Percentiles rank a stretch among this genome's conserved stretches.
These are phyloP conservation scores for Drymodes brunneopygia DNA, from an alignment of 2,113 vertebrate genomes.

Conservation along the genomic window DNA sequence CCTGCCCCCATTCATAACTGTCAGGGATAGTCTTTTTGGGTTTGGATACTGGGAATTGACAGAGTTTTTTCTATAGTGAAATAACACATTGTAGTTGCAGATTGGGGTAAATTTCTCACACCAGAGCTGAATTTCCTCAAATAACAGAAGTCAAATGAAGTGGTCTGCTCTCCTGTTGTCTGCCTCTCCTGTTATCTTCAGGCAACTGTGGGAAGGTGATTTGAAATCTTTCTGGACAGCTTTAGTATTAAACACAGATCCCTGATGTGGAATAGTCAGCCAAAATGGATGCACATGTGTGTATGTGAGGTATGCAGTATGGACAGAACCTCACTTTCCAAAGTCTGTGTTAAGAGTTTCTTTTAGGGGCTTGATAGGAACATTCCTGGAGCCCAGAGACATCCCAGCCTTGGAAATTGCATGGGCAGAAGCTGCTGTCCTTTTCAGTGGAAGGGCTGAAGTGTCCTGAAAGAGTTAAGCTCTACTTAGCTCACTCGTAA, in stretches of 20 bases:
- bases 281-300: accelerated
- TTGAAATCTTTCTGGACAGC: not conserved
- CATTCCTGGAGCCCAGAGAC: not conserved
- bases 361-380: not conserved
- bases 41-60: not conserved
- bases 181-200: not conserved
- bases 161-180: not conserved
- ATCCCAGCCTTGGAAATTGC: not conserved
- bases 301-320: not conserved
- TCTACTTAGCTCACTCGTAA: slow-evolving; percentile 74
- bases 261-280: not conserved
- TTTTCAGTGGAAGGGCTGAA: slow-evolving; percentile 39
- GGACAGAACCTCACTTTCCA: not conserved
- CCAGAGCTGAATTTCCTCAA: not conserved
- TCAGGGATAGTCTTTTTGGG: not conserved
- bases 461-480: slow-evolving; percentile 75
- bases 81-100: not conserved
- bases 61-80: not conserved
- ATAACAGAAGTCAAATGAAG: not conserved
- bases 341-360: not conserved
- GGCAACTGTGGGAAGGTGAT: not conserved
- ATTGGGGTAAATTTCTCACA: not conserved
- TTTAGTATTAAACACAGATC: not conserved
- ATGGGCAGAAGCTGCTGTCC: not conserved
- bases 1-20: not conserved